Percentiles rank a stretch among this genome's conserved stretches.
phyloP scores from a whole-genome alignment of 2,888 invertebrate genomes.

The Hipparchia sbordonii region DNA sequence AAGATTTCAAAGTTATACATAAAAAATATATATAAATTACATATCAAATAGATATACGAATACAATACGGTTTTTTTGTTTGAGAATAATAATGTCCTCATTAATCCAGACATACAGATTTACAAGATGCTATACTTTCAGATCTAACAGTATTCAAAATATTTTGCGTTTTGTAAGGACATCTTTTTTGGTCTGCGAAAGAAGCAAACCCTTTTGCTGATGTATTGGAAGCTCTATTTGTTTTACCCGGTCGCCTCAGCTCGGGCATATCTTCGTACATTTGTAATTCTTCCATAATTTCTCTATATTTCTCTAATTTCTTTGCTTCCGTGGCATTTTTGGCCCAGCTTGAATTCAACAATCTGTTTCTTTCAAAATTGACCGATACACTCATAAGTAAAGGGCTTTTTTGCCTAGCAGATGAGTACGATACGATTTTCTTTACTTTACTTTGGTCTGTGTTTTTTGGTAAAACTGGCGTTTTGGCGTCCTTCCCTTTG shows the following conservation, averaged over 20 bases:
- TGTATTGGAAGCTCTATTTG: constrained; percentile 71
- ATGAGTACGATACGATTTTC: constrained; percentile 45
- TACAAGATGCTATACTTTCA: constrained; percentile 10
- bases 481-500: constrained; percentile 47
- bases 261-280: constrained; percentile 62
- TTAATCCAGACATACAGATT: background rate
- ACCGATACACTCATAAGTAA: constrained; percentile 60
- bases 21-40: background rate
- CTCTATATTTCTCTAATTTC: constrained; percentile 61
- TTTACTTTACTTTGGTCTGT: constrained; percentile 44
- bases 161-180: constrained; percentile 7
- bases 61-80: background rate
- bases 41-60: background rate
- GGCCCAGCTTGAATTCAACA: constrained; percentile 39
- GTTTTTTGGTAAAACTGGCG: constrained; percentile 35
- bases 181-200: constrained; percentile 34
- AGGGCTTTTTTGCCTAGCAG: constrained; percentile 49
- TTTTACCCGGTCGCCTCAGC: constrained; percentile 53
- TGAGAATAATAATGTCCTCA: background rate
- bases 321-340: constrained; percentile 49
- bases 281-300: constrained; percentile 64
- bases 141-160: constrained; percentile 19
- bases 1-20: background rate
- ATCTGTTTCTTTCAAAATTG: constrained; percentile 48
- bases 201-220: constrained; percentile 51